A percentile compares a stretch with the other conserved stretches of the same genome.
Evolutionary conservation across 2,113 vertebrate species (phyloP).

Genomic region (Callorhinus ursinus): DNA sequence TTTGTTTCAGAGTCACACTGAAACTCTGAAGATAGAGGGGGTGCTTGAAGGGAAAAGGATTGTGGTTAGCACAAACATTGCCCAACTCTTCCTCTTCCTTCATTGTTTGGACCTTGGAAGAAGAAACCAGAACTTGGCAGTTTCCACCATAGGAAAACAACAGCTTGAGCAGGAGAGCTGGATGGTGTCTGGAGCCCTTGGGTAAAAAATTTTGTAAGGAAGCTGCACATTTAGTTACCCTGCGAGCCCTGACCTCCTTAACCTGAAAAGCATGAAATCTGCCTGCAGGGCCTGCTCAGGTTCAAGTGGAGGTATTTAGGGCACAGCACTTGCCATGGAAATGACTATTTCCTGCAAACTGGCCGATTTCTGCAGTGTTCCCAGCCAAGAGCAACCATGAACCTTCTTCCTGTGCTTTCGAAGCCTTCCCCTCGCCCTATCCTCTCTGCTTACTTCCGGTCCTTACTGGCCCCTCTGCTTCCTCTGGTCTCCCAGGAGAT

Average conservation of each 20-base stretch:
- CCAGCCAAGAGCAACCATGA: neutral
- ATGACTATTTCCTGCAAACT: neutral
- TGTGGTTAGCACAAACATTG: neutral
- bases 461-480: neutral
- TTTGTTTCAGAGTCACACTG: neutral
- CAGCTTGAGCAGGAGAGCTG: neutral
- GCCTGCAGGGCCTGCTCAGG: neutral
- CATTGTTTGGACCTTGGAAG: neutral
- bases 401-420: neutral
- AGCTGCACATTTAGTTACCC: neutral
- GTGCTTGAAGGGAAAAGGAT: neutral
- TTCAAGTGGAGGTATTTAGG: neutral
- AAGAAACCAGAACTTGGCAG: neutral
- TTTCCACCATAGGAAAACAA: neutral
- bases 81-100: neutral
- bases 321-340: neutral
- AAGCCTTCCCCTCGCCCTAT: fast-evolving
- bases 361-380: neutral
- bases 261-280: neutral
- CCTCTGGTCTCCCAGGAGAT: neutral
- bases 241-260: neutral
- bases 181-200: neutral
- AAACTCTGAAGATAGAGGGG: neutral
- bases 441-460: neutral
- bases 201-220: neutral